A percentile compares a stretch with the other conserved stretches of the same genome.
phyloP scores from a whole-genome alignment of 2,888 invertebrate genomes.

The Lepetodrilus schrolli region DNA sequence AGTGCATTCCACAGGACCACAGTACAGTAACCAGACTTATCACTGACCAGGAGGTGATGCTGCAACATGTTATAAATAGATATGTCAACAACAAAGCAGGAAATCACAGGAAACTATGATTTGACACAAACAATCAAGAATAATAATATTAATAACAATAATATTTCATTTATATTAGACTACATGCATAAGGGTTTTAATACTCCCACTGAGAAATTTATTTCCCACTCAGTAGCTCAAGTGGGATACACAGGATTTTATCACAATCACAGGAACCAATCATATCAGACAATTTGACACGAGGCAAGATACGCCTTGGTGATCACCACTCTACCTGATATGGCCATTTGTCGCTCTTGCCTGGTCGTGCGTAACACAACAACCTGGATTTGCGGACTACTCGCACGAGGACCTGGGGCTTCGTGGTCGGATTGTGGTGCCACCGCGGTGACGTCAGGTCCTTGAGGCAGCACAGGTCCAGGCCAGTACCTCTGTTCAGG shows the following conservation, averaged over 20 bases:
- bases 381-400: conserved; percentile 52
- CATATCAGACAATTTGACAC: too few relatives aligned
- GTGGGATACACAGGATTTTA: too few relatives aligned
- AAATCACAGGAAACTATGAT: neutral
- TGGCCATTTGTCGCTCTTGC: conserved; percentile 57
- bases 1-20: conserved; percentile 58
- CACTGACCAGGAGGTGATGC: conserved; percentile 55
- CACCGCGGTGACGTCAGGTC: conserved; percentile 43
- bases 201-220: too few relatives aligned
- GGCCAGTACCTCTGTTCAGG: neutral
- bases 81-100: neutral
- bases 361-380: conserved; percentile 52
- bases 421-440: conserved; percentile 33
- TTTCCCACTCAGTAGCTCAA: too few relatives aligned
- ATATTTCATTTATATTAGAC: neutral
- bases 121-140: neutral
- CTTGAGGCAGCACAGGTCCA: conserved; percentile 32
- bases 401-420: conserved; percentile 50
- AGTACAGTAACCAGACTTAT: conserved; percentile 54
- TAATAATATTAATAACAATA: neutral
- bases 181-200: too few relatives aligned
- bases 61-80: too few relatives aligned
- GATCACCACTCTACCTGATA: conserved; percentile 58
- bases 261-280: too few relatives aligned
- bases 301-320: too few relatives aligned